phyloP scores from a whole-genome alignment of 1,140 invertebrate genomes.

The Marisa cornuarietis region DNA sequence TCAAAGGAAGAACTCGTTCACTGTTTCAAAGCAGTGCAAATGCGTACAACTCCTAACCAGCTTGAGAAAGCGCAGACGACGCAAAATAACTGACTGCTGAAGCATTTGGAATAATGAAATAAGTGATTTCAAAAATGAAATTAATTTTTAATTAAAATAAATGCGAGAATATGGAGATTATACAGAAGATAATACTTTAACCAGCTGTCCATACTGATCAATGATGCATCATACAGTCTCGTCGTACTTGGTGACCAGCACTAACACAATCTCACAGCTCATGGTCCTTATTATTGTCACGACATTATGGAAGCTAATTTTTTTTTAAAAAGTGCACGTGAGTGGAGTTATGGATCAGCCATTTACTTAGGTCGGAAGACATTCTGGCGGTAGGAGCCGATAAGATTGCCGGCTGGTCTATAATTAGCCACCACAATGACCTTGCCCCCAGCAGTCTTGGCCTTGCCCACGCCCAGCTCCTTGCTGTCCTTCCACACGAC shows the following conservation, averaged over 20 bases:
- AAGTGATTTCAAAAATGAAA: no score
- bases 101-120: no score
- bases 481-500: slow-evolving; percentile 84
- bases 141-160: neutral
- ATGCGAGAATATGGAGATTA: neutral
- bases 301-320: neutral
- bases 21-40: no score
- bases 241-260: neutral
- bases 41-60: no score
- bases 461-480: slow-evolving; percentile 85
- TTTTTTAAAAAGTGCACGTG: neutral
- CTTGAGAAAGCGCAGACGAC: no score
- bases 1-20: no score
- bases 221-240: neutral
- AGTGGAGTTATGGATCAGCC: neutral
- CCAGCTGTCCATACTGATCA: neutral
- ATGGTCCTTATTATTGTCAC: neutral
- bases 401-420: slow-evolving; percentile 79
- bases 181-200: neutral
- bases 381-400: slow-evolving; percentile 80
- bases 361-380: slow-evolving; percentile 73
- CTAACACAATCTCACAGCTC: neutral
- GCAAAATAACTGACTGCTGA: no score
- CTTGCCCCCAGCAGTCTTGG: slow-evolving; percentile 76
- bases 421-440: slow-evolving; percentile 81